Evolutionary conservation across 2,888 invertebrate species (phyloP).

Genomic region (Coelinius sp.): DNA sequence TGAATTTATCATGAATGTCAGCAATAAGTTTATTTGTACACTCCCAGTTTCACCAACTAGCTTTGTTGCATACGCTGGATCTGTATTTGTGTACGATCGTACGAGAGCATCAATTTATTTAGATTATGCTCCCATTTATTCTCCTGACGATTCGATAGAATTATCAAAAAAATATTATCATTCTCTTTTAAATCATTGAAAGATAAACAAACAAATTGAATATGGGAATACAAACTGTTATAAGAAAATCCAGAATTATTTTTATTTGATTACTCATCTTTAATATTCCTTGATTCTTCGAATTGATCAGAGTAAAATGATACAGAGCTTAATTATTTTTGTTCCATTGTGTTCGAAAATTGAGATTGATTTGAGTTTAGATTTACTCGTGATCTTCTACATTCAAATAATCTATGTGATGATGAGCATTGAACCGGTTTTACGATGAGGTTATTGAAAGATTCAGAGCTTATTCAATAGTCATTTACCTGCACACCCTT

Average conservation of each 20-base stretch:
- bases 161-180: slow-evolving; percentile 12
- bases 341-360: too few species aligned
- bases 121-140: slow-evolving; percentile 72
- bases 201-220: background rate
- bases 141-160: slow-evolving; percentile 64
- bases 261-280: too few species aligned
- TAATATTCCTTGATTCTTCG: too few species aligned
- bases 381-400: too few species aligned
- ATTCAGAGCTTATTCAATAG: too few species aligned
- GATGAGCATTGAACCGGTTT: too few species aligned
- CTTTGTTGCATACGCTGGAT: slow-evolving; percentile 73
- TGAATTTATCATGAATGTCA: slow-evolving; percentile 63
- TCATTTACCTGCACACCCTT: too few species aligned
- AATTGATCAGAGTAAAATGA: too few species aligned
- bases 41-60: slow-evolving; percentile 65
- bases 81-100: slow-evolving; percentile 75
- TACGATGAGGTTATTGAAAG: too few species aligned
- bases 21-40: slow-evolving; percentile 44
- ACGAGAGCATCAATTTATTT: slow-evolving; percentile 73
- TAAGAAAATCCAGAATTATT: background rate
- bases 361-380: too few species aligned
- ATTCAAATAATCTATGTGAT: too few species aligned
- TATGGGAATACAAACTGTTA: background rate
- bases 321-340: too few species aligned
- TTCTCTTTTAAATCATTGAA: background rate